A percentile compares a stretch with the other conserved stretches of the same genome.
Conservation (phyloP, 2,113 vertebrate species). For the Plecturocebus donacophilus region DNA sequence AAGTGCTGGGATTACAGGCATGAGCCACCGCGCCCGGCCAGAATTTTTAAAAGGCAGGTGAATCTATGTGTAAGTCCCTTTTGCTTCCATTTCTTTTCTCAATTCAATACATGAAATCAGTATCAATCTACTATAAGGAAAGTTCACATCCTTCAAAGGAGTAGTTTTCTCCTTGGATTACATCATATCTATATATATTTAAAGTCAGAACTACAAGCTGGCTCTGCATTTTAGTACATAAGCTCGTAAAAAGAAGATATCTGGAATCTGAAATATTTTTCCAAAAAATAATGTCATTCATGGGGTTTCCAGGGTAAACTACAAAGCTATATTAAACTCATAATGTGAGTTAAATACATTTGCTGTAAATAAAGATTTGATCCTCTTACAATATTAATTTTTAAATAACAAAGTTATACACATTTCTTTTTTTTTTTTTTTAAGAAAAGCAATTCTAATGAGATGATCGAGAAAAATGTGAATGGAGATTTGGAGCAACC, state of each 20-base stretch:
- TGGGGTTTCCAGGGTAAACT: not conserved
- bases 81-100: not conserved
- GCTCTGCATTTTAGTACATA: not conserved
- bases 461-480: not conserved
- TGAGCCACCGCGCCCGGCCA: no score
- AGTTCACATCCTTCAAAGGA: not conserved
- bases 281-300: not conserved
- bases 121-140: not conserved
- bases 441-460: not conserved
- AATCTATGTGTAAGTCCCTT: not conserved
- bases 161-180: not conserved
- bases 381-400: not conserved
- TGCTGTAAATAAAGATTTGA: not conserved
- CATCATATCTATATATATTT: not conserved
- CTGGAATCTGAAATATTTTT: slow-evolving; percentile 5
- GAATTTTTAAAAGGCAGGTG: not conserved
- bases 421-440: not conserved
- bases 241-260: not conserved
- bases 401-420: not conserved
- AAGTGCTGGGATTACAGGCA: no score
- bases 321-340: not conserved
- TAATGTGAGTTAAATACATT: not conserved
- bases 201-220: not conserved
- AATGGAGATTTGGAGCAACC: not conserved
- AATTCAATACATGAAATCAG: not conserved